Base-by-base conservation (phyloP, 2,113 vertebrate genomes). In the Setophaga petechia region DNA sequence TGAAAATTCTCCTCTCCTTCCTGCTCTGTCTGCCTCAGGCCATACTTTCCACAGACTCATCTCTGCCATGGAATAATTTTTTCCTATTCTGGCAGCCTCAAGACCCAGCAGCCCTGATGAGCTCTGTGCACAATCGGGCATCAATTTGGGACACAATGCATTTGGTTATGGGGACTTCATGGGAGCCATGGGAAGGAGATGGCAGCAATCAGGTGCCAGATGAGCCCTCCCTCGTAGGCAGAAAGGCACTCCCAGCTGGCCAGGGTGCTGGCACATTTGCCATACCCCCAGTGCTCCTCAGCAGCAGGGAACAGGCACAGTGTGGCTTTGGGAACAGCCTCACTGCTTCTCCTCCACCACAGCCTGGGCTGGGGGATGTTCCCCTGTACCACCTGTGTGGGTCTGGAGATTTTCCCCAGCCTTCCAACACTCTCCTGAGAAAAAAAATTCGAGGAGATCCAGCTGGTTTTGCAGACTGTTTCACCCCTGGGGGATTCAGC, bases 161-260 rank as follows among this genome's bases (percentile, higher is more conserved):
- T 2, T 2, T 2, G 7, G 14, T 7, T 15, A 6, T 5, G 39
- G 28, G 12, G 18, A 6, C 2, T 3, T 16, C 12, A 2, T 3
- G 69, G 71, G 25, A 85, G 25, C 30, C 33, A 12, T 44, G 0
- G 0, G 41, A 54, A 62, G 15, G 28, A 9, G 8, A 5, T 23
- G 33, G 88, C 57, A 82, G 49, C 1, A 6, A 15, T 7, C 65
- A 69, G 59, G 82, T 23, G 2, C 33, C 0, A 10, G 33, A 35
- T 18, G 80, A 94, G 49, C 35, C 35, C 27, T 82, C 31, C 37
- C 28, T 58, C 63, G 37, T 57, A 9, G 20, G 23, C 22, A 68
- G n/a, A 49, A 22, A 49, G 55, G 33, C 73, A 86, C 31, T 67
- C 49, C 37, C 51, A 54, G 61, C 18, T 25, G n/a, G 30, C 68